These are phyloP conservation scores for Lycocorax pyrrhopterus DNA, from an alignment of 2,113 vertebrate genomes.

Conservation along the genomic window DNA sequence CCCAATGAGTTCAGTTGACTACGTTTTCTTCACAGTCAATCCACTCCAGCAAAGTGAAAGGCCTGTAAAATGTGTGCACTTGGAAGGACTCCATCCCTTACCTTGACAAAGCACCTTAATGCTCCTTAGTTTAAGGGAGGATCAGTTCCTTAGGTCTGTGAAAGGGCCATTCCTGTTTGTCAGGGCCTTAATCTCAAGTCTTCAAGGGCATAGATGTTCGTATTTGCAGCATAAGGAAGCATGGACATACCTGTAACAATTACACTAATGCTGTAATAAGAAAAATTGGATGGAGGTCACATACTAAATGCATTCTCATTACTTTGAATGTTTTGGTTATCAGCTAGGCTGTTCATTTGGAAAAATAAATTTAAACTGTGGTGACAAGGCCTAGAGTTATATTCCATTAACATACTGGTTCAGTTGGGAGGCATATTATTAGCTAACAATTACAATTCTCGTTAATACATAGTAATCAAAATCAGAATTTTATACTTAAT, in stretches of 20 bases:
- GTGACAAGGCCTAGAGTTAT: neutral
- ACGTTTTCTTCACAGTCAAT: neutral
- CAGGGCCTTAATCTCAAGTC: neutral
- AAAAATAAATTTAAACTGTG: neutral
- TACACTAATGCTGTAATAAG: neutral
- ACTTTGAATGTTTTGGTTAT: neutral
- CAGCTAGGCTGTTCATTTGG: neutral
- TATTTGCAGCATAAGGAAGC: rapidly evolving
- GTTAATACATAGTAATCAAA: neutral
- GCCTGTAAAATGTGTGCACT: neutral
- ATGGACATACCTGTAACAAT: neutral
- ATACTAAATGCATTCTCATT: neutral
- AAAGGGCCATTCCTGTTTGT: neutral
- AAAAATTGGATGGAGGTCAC: neutral
- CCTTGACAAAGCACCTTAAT: neutral
- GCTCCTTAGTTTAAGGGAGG: neutral
- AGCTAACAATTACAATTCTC: neutral
- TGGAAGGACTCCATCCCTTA: neutral
- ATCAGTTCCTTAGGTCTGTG: neutral
- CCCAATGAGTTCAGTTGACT: neutral
- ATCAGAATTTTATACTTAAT: neutral
- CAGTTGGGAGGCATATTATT: neutral
- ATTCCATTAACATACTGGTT: neutral
- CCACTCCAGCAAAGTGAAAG: neutral
- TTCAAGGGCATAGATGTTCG: neutral